These are phyloP conservation scores for Anolis apletophallus DNA, from an alignment of 2,797 vertebrate species.

Conservation along the genomic window DNA sequence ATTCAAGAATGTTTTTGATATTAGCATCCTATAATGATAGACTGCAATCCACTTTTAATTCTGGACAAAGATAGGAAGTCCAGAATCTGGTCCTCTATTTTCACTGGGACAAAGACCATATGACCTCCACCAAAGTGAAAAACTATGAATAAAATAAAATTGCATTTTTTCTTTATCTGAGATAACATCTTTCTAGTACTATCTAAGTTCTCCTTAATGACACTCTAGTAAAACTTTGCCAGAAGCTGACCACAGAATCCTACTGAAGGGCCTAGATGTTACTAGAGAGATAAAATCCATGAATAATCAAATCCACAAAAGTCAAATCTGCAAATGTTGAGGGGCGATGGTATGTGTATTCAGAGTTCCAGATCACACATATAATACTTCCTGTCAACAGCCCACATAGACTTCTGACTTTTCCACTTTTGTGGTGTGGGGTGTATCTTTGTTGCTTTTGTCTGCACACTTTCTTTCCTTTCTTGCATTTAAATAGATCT, in stretches of 20 bases:
- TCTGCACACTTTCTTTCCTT: not conserved
- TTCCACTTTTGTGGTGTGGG: not conserved
- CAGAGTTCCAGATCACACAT: not conserved
- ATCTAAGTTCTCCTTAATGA: too few relatives aligned
- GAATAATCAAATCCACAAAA: too few relatives aligned
- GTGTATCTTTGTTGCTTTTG: not conserved
- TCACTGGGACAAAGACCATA: too few relatives aligned
- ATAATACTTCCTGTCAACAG: not conserved
- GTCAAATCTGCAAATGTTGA: too few relatives aligned
- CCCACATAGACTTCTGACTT: not conserved
- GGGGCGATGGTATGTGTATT: fast-evolving
- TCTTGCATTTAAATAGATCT: not conserved
- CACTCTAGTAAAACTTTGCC: too few relatives aligned
- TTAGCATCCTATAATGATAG: conserved; percentile 18
- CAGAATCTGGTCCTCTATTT: not conserved
- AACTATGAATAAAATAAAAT: too few relatives aligned
- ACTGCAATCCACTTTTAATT: not conserved
- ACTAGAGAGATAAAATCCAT: too few relatives aligned
- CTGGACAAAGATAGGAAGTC: not conserved
- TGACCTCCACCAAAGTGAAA: too few relatives aligned
- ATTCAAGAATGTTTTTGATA: not conserved
- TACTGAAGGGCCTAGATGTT: too few relatives aligned
- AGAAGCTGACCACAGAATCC: too few relatives aligned
- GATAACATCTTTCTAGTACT: too few relatives aligned
- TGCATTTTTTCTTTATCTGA: too few relatives aligned